Percentiles rank a stretch among this genome's conserved stretches.
Conservation (phyloP, 2,797 vertebrate genomes). For the Streptopelia turtur region DNA sequence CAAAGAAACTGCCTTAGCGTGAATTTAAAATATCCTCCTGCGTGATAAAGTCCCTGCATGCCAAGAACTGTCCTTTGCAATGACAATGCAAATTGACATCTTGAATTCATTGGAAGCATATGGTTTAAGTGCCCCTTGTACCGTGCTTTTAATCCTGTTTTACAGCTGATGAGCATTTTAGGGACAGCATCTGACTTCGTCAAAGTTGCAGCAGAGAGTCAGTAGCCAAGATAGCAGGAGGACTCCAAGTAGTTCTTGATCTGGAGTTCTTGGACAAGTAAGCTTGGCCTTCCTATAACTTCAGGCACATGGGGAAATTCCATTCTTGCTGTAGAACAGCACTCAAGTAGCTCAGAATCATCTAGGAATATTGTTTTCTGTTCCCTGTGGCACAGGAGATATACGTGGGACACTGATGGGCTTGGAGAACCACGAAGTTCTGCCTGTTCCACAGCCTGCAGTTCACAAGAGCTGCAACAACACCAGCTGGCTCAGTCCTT, state of each 20-base stretch:
- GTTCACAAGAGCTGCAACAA: neutral
- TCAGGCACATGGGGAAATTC: neutral
- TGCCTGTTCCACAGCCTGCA: neutral
- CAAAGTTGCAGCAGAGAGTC: neutral
- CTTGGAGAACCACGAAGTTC: neutral
- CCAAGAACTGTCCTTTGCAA: constrained; percentile 1
- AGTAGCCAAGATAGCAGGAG: neutral
- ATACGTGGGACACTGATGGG: neutral
- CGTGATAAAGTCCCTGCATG: neutral
- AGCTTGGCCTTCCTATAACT: neutral
- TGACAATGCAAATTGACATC: neutral
- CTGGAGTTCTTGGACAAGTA: neutral
- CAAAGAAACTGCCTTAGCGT: neutral
- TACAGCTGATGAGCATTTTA: neutral
- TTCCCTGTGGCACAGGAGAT: neutral
- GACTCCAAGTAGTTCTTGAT: neutral
- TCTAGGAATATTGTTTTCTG: neutral
- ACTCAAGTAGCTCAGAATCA: neutral
- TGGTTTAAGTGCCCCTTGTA: neutral
- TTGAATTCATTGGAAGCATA: neutral
- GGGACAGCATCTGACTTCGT: neutral
- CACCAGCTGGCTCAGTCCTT: neutral
- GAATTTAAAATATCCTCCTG: neutral
- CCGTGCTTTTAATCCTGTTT: neutral
- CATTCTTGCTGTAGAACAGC: neutral